Evolutionary conservation across 2,888 invertebrate genomes (phyloP).

Genomic region (Lycophotia porphyrea): DNA sequence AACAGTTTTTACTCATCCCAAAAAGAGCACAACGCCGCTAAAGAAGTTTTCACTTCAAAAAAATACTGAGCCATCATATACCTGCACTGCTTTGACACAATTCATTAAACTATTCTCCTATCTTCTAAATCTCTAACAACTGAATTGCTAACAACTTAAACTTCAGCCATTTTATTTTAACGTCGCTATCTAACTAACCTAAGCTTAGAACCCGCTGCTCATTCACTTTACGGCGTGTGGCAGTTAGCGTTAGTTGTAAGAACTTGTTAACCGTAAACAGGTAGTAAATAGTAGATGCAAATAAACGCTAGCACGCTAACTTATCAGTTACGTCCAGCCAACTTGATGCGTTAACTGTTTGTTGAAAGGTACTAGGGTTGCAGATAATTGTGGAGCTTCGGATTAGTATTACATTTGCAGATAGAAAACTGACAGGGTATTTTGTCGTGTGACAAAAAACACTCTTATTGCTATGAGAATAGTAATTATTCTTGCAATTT

Average conservation of each 20-base stretch:
- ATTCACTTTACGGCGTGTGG: conserved; percentile 46
- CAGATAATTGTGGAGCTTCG: not conserved
- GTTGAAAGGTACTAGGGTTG: conserved; percentile 25
- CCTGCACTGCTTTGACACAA: not conserved
- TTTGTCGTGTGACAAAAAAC: not conserved
- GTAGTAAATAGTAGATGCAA: conserved; percentile 71
- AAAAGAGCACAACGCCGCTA: no score
- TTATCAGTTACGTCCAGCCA: conserved; percentile 61
- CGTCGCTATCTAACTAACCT: conserved; percentile 30
- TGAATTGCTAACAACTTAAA: conserved; percentile 17
- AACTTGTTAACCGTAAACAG: conserved; percentile 67
- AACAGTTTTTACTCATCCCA: no score
- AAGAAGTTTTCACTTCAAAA: no score
- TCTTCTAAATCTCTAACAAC: not conserved
- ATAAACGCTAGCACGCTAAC: conserved; percentile 67
- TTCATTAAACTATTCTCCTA: not conserved
- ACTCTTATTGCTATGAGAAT: not conserved
- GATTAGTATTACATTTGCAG: no score
- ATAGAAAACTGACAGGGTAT: not conserved
- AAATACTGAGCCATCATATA: no score
- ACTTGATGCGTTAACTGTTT: conserved; percentile 58
- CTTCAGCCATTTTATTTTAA: conserved; percentile 25
- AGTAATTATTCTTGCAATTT: not conserved
- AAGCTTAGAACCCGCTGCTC: conserved; percentile 18
- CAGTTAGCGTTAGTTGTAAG: conserved; percentile 46